A percentile compares a stretch with the other conserved stretches of the same genome.
These are phyloP conservation scores for Drosophila neocordata DNA, from an alignment of 1,140 invertebrate species.

Conservation along the genomic window DNA sequence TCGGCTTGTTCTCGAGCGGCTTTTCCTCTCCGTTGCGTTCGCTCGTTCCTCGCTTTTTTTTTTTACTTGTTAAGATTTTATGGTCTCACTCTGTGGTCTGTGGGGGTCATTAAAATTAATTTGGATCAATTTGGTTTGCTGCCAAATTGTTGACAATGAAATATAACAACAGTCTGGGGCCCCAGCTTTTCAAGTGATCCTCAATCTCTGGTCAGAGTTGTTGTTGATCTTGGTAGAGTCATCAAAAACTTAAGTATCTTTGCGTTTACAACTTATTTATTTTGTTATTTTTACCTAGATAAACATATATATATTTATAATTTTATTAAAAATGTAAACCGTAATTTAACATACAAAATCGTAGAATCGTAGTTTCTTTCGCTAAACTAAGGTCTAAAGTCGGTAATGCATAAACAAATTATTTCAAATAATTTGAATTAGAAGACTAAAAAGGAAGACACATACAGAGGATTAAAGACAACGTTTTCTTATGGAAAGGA, in stretches of 20 bases:
- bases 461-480: not conserved
- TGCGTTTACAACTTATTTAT: conserved; percentile 78
- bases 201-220: not conserved
- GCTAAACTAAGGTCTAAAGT: conserved; percentile 54
- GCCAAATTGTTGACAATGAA: conserved; percentile 83
- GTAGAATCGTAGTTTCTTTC: conserved; percentile 48
- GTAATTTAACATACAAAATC: conserved; percentile 69
- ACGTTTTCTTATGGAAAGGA: not conserved
- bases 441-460: conserved; percentile 51
- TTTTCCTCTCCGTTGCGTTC: not conserved
- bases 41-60: conserved; percentile 7
- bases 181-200: conserved; percentile 1
- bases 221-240: conserved; percentile 52
- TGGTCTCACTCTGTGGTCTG: conserved; percentile 60
- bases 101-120: conserved; percentile 82
- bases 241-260: conserved; percentile 55
- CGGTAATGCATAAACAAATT: conserved; percentile 45
- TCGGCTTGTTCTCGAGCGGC: not conserved
- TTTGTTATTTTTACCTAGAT: conserved; percentile 33
- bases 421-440: conserved; percentile 62
- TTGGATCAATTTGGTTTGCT: conserved; percentile 82
- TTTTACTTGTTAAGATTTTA: conserved; percentile 64
- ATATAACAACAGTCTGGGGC: conserved; percentile 62
- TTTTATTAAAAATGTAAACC: conserved; percentile 43
- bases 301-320: not conserved